These are phyloP conservation scores for Andricus grossulariae DNA, from an alignment of 1,140 invertebrate species.

Conservation along the genomic window DNA sequence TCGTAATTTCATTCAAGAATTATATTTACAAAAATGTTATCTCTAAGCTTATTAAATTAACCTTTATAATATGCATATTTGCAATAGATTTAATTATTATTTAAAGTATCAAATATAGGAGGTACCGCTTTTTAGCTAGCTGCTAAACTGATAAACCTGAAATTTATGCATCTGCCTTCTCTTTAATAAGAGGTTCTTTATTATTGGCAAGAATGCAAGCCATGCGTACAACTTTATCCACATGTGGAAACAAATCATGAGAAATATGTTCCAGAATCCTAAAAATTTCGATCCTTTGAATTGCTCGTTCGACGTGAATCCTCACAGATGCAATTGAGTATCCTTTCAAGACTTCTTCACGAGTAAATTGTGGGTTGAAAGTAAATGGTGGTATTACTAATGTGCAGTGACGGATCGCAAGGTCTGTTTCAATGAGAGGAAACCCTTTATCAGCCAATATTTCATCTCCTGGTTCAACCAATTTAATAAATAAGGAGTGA, in stretches of 20 bases:
- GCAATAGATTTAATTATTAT: constrained; percentile 20
- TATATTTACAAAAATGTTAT: too few relatives aligned
- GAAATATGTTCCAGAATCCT: constrained; percentile 37
- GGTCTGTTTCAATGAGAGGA: constrained; percentile 46
- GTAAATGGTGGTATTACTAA: constrained; percentile 42
- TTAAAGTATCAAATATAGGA: constrained; percentile 14
- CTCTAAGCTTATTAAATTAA: too few relatives aligned
- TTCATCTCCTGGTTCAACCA: constrained; percentile 60
- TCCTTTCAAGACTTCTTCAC: constrained; percentile 28
- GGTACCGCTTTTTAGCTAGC: too few relatives aligned
- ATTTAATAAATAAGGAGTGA: constrained; percentile 59
- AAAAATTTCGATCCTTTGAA: constrained; percentile 46
- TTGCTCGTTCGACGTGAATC: constrained; percentile 48
- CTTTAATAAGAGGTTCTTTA: background rate
- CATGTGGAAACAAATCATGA: constrained; percentile 40
- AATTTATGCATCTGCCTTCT: too few relatives aligned
- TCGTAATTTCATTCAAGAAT: too few relatives aligned
- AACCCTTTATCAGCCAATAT: constrained; percentile 68
- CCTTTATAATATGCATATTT: background rate
- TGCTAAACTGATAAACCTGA: too few relatives aligned
- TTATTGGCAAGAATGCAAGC: constrained; percentile 48
- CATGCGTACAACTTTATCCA: constrained; percentile 49
- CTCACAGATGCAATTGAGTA: constrained; percentile 40
- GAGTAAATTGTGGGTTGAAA: constrained; percentile 36
- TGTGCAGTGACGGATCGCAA: constrained; percentile 30